These are phyloP conservation scores for Corvus moneduloides DNA, from an alignment of 2,113 vertebrate species.

Conservation along the genomic window DNA sequence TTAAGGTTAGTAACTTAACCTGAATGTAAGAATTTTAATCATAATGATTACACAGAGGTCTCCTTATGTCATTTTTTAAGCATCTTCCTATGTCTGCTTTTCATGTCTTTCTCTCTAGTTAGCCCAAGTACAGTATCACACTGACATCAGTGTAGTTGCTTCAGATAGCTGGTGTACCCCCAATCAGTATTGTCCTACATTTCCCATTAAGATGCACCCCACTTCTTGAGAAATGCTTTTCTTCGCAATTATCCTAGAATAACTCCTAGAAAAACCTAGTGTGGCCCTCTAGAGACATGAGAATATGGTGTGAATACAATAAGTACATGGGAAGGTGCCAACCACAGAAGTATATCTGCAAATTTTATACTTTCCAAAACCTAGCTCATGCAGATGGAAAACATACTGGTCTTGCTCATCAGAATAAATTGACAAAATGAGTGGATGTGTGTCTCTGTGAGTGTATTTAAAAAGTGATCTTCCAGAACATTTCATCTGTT, in stretches of 20 bases:
- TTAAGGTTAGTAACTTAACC: not conserved
- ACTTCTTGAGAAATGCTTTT: not conserved
- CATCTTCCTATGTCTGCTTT: not conserved
- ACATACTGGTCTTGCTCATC: not conserved
- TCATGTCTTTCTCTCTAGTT: not conserved
- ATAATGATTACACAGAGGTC: not conserved
- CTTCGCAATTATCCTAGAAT: not conserved
- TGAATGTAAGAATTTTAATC: not conserved
- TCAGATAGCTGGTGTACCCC: not conserved
- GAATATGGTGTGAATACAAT: not conserved
- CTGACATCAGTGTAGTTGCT: not conserved
- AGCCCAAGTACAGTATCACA: not conserved
- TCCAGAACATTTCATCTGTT: not conserved
- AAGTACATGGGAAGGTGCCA: not conserved
- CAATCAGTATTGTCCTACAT: not conserved
- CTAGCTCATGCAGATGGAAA: not conserved
- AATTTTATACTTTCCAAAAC: not conserved
- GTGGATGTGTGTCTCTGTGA: not conserved
- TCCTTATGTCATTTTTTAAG: not conserved
- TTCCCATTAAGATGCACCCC: not conserved
- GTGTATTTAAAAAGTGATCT: not conserved
- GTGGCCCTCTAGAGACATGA: not conserved
- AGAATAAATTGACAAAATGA: not conserved
- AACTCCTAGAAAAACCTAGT: not conserved
- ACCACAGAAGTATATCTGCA: not conserved